A percentile compares a stretch with the other conserved stretches of the same genome.
Conservation (phyloP, 2,888 invertebrate species). For the Eristalis intricaria region DNA sequence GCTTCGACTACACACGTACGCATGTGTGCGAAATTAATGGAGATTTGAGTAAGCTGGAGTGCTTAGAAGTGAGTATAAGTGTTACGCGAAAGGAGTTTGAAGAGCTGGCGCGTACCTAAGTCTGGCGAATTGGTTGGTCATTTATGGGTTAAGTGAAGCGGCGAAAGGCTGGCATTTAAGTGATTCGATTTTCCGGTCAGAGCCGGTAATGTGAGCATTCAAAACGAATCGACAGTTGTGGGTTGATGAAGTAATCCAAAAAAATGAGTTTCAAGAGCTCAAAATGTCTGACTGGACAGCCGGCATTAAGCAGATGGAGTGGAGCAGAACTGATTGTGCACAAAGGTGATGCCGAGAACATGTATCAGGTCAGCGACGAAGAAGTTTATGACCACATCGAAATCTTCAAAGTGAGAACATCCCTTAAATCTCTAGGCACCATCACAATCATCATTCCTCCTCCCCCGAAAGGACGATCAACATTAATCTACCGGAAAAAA, state of each 20-base stretch:
- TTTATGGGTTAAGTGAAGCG: conserved; percentile 48
- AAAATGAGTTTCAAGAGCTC: no score
- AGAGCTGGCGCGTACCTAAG: conserved; percentile 58
- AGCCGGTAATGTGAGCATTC: conserved; percentile 35
- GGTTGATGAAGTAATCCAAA: not conserved
- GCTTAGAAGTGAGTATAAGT: conserved; percentile 61
- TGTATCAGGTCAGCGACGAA: no score
- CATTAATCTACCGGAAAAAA: not conserved
- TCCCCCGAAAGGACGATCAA: not conserved
- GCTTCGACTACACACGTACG: no score
- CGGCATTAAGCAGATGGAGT: no score
- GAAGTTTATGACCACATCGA: no score
- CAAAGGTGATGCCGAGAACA: no score
- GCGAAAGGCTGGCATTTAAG: not conserved
- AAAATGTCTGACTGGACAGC: no score
- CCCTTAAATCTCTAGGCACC: not conserved
- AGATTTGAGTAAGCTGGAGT: conserved; percentile 46
- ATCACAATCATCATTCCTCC: not conserved
- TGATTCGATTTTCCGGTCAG: conserved; percentile 36
- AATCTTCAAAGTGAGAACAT: no score
- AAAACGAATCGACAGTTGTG: not conserved
- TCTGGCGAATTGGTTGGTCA: conserved; percentile 29
- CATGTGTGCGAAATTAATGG: conserved; percentile 48
- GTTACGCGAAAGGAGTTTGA: conserved; percentile 26
- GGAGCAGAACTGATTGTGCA: no score